A percentile compares a stretch with the other conserved stretches of the same genome.
phyloP scores from a whole-genome alignment of 2,797 vertebrate species.

The Mus caroli region DNA sequence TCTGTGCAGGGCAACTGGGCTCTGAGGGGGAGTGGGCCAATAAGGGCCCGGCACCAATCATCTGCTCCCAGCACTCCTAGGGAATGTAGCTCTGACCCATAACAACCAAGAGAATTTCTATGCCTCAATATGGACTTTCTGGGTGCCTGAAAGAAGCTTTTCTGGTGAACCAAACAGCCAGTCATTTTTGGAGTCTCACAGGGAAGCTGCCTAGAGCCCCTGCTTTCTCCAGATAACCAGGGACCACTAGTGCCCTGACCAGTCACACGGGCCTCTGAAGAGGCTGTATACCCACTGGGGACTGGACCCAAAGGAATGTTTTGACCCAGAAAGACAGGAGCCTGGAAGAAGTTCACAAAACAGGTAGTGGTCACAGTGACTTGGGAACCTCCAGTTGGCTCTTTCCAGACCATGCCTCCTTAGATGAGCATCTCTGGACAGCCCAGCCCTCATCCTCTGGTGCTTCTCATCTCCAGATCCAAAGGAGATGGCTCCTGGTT shows the following conservation, averaged over 20 bases:
- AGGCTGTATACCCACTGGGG: background rate
- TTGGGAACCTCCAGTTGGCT: no score
- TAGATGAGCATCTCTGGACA: no score
- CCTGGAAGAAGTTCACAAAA: background rate
- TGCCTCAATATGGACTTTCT: background rate
- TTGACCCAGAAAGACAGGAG: background rate
- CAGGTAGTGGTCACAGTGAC: background rate
- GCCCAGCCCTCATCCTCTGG: background rate
- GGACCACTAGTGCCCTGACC: rapidly evolving
- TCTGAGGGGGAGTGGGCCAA: no score
- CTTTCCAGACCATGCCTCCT: background rate
- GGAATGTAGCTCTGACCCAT: background rate
- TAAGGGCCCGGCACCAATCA: background rate
- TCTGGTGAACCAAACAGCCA: background rate
- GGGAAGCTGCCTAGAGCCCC: rapidly evolving
- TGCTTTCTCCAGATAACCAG: background rate
- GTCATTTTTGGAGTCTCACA: background rate
- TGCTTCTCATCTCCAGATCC: background rate
- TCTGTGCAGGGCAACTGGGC: background rate
- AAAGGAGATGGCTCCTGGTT: background rate
- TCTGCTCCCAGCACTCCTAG: background rate
- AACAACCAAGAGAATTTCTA: background rate
- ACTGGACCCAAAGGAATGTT: background rate
- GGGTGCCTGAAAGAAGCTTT: background rate
- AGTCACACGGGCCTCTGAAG: rapidly evolving